A percentile compares a stretch with the other conserved stretches of the same genome.
phyloP scores from a whole-genome alignment of 64 coral and sea anemone genomes.

The Montipora sp. region DNA sequence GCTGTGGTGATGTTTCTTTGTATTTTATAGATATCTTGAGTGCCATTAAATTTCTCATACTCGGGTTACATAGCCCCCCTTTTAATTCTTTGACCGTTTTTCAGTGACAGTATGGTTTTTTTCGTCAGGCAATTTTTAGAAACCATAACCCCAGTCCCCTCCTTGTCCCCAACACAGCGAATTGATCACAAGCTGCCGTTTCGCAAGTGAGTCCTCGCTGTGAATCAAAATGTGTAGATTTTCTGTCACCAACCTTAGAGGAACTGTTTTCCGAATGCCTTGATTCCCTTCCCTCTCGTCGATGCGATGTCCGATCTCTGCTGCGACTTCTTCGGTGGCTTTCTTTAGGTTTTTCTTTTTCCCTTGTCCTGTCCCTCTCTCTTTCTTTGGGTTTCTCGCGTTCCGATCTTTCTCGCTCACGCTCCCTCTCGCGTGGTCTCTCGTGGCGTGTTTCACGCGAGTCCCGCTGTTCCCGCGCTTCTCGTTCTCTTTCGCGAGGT shows the following conservation, averaged over 20 bases:
- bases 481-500: constrained; percentile 56
- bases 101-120: no score
- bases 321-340: constrained; percentile 31
- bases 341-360: constrained; percentile 35
- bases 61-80: no score
- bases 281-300: constrained; percentile 70
- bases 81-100: no score
- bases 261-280: constrained; percentile 80
- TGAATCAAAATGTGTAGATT: not conserved
- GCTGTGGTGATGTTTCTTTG: no score
- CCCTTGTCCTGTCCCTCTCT: constrained; percentile 41
- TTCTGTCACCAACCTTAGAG: constrained; percentile 60
- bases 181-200: not conserved
- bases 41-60: no score
- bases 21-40: no score
- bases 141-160: no score
- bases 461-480: constrained; percentile 34
- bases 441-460: constrained; percentile 56
- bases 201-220: not conserved
- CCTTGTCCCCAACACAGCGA: not conserved
- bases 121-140: no score
- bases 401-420: constrained; percentile 71
- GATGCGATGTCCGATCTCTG: constrained; percentile 61
- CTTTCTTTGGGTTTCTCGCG: constrained; percentile 62
- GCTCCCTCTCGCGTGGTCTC: constrained; percentile 69